phyloP scores from a whole-genome alignment of 2,797 vertebrate species.

The Catamblyrhynchus diadema region DNA sequence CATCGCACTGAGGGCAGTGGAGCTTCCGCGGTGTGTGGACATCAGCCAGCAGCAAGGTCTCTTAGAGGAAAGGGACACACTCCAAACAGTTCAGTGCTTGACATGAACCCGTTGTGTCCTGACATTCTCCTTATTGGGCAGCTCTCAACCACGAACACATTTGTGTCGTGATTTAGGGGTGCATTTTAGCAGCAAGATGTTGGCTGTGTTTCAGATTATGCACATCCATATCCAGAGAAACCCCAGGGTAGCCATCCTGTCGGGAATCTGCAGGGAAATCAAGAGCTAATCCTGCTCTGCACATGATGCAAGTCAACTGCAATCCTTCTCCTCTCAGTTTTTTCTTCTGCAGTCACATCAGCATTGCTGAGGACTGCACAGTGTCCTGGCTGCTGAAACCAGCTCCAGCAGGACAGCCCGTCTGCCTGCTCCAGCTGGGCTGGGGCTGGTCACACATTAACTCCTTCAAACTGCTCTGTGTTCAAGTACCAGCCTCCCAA shows the following conservation, averaged over 20 bases:
- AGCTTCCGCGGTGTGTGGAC: neutral
- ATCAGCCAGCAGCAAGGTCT: neutral
- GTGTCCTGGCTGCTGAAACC: neutral
- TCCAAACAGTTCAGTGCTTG: neutral
- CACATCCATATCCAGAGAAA: neutral
- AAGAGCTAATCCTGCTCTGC: neutral
- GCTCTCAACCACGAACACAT: neutral
- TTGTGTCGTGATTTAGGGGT: neutral
- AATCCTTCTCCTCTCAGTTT: neutral
- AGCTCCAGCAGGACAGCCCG: neutral
- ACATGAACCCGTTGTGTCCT: neutral
- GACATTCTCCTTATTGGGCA: neutral
- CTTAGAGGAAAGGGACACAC: neutral
- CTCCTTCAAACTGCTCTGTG: neutral
- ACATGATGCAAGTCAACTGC: neutral
- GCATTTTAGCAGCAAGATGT: neutral
- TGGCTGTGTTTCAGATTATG: neutral
- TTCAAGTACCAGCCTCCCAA: neutral
- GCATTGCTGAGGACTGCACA: accelerated
- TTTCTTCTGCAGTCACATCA: neutral
- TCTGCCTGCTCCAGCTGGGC: neutral
- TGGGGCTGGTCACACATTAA: slow-evolving; percentile 17
- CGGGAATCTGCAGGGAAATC: neutral
- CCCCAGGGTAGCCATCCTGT: neutral
- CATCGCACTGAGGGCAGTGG: neutral